phyloP scores from a whole-genome alignment of 2,888 invertebrate genomes.

The Embidobia sp. region DNA sequence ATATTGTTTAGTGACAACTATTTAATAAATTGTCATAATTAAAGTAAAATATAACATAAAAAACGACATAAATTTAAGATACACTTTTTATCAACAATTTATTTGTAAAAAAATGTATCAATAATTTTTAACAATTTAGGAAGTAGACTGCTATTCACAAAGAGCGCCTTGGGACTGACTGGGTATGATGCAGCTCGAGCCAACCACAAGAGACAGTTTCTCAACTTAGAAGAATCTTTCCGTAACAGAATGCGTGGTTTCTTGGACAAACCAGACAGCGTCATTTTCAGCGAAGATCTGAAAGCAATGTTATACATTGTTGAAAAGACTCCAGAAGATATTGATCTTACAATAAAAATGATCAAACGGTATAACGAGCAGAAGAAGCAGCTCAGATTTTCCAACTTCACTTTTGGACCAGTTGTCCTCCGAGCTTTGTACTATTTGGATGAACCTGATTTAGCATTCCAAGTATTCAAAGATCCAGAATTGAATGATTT shows the following conservation, averaged over 20 bases:
- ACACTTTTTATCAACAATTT: no score
- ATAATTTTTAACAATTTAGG: conserved; percentile 65
- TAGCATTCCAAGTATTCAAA: conserved; percentile 86
- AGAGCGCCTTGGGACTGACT: conserved; percentile 85
- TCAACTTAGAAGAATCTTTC: conserved; percentile 86
- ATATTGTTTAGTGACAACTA: no score
- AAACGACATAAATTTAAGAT: no score
- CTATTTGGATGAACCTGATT: conserved; percentile 86
- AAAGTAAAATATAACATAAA: no score
- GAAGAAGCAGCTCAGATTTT: conserved; percentile 88
- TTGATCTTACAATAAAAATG: conserved; percentile 86
- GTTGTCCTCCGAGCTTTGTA: conserved; percentile 91
- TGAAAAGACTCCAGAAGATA: conserved; percentile 84
- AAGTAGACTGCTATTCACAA: conserved; percentile 83
- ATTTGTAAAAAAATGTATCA: no score
- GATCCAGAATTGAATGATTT: conserved; percentile 85
- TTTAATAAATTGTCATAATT: no score
- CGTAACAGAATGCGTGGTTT: conserved; percentile 87
- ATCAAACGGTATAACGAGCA: conserved; percentile 88
- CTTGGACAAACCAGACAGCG: conserved; percentile 83
- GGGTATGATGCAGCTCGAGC: conserved; percentile 83
- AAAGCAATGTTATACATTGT: conserved; percentile 90
- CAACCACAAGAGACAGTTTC: conserved; percentile 84
- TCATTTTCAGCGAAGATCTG: conserved; percentile 93
- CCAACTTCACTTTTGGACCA: conserved; percentile 91